Base-by-base conservation (phyloP, 2,888 invertebrate genomes). In the Dryocosmus kuriphilus region DNA sequence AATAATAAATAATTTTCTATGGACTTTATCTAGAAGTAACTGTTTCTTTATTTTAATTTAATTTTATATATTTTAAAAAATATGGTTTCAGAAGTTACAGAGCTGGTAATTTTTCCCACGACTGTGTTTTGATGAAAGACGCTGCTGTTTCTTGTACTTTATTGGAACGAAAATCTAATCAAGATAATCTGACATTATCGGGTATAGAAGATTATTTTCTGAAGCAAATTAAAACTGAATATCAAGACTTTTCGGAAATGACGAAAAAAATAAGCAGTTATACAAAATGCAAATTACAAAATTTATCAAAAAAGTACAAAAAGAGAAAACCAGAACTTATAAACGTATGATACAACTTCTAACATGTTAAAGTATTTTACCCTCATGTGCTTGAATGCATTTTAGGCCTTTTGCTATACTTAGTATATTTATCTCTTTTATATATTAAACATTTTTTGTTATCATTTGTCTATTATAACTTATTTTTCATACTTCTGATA, bases 111-210 rank as follows among this genome's bases (percentile, higher is more conserved):
- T 38, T 16, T 14, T 24, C 1, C 1, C 24, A 38, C n/a, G 65
- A 65, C n/a, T 16, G 14, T 32, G 65, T 65, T 65, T 41, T 65
- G 24, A 14, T 38, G 24, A 65, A 65, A 65, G 65, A 65, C 38
- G 22, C 35, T 65, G 24, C 22, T 22, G 38, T 65, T 22, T 65
- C 65, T 5, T 65, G 38, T 38, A 38, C 9, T 22, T 38, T 65
- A 38, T 38, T 41, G 1, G n/a, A 65, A 38, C 14, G 5, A 38
- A 24, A 65, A 38, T 24, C 38, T 6, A 41, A 24, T 65, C 11
- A 6, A 24, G 22, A 38, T 24, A 24, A 24, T 65, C 35, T 38
- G 22, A 65, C 22, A n/a, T 57, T 57, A 57, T 65, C 65, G 8
- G 11, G n/a, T 8, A 35, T 63, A 35, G 63, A 63, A 9, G 22